Evolutionary conservation across 2,797 vertebrate species (phyloP), one percentile per base, ranked within the genome.

Genomic region (Phrynocephalus forsythii): DNA sequence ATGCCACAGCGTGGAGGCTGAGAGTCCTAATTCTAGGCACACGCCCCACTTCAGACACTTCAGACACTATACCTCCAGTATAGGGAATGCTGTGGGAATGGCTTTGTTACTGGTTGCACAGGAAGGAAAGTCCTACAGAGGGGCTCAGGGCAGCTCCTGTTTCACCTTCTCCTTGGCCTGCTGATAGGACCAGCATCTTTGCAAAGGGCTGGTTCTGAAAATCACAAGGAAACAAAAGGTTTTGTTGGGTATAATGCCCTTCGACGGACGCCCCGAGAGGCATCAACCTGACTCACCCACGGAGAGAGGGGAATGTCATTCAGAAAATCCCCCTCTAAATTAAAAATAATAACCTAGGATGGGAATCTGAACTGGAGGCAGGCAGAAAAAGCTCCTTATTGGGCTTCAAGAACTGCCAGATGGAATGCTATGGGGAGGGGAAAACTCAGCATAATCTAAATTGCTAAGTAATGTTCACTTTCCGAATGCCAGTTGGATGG

Each of bases 361-460:
- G 18, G 30, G 10, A 7, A 76, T 69, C 9, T 60, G 52, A 63
- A 44, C 7, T 76, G n/a, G 56, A 16, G 28, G 5, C 30, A 28
- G 60, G 6, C 52, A 56, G 52, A 56, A 56, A 56, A 56, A 56
- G 52, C 52, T 88, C 75, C 72, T 73, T 48, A 78, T 3, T 69
- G 91, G 38, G 79, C 88, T 91, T 89, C 86, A 88, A 18, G 0
- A 60, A 85, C 84, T 90, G 52, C 82, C 92, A 28, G 89, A 91
- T 69, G 86, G 88, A 88, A 88, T 22, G 87, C 89, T 69, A 67
- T 81, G 56, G 6, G 56, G 24, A 38, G 2, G 1, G 33, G 56
- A 52, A 67, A 82, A 87, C 22, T 81, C 86, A 81, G 86, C 91
- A 85, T 50, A 66, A 88, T 87, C 90, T 92, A 86, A 87, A 24